phyloP scores from a whole-genome alignment of 2,888 invertebrate species.

The Cheilosia impressa region DNA sequence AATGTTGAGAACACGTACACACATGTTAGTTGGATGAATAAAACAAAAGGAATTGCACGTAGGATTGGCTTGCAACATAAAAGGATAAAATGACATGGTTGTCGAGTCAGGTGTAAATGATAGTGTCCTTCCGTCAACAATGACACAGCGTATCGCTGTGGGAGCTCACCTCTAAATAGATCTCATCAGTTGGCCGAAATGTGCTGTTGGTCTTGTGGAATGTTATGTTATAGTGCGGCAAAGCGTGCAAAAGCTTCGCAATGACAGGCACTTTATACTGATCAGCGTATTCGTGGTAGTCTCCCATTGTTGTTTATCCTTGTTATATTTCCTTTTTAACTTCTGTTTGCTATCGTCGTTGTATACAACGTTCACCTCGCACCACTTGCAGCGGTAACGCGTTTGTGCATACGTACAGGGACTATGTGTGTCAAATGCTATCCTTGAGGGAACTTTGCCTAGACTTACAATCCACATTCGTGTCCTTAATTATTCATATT shows the following conservation, averaged over 20 bases:
- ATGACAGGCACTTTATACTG: conserved; percentile 93
- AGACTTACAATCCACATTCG: conserved; percentile 75
- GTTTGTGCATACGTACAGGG: conserved; percentile 31
- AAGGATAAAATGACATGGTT: conserved; percentile 44
- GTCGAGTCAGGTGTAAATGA: conserved; percentile 25
- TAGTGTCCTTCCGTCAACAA: conserved; percentile 45
- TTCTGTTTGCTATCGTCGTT: conserved; percentile 39
- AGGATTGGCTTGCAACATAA: conserved; percentile 1
- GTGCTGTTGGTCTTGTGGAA: conserved; percentile 95
- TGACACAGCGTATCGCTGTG: conserved; percentile 1
- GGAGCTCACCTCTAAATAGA: conserved; percentile 92
- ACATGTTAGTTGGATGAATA: conserved; percentile 20
- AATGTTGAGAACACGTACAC: conserved; percentile 17
- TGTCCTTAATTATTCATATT: conserved; percentile 75
- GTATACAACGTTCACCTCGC: conserved; percentile 41
- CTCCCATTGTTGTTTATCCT: conserved; percentile 78
- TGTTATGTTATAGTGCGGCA: conserved; percentile 96
- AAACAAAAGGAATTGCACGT: conserved; percentile 20
- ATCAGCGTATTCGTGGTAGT: conserved; percentile 86
- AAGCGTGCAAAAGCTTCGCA: conserved; percentile 93
- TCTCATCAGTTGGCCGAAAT: conserved; percentile 94
- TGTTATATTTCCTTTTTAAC: conserved; percentile 21
- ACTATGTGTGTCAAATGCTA: conserved; percentile 75
- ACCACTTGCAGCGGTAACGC: conserved; percentile 54
- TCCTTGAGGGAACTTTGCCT: conserved; percentile 73